A percentile compares a stretch with the other conserved stretches of the same genome.
Conservation (phyloP, 2,888 invertebrate genomes). For the Aporophyla nigra region DNA sequence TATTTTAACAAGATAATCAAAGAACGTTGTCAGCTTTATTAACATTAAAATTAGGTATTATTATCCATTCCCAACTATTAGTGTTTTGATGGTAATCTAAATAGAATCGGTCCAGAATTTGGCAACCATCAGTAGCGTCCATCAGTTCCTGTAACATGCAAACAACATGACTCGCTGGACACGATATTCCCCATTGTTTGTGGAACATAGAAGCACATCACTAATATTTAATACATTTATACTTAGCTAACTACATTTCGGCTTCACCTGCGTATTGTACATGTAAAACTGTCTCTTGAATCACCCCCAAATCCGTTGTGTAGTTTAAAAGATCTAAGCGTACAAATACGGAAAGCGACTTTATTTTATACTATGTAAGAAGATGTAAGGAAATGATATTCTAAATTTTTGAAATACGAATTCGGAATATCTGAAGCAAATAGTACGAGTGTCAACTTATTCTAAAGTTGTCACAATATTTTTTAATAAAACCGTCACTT, state of each 20-base stretch:
- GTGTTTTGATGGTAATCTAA: not conserved
- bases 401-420: too few relatives aligned
- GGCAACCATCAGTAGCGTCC: not conserved
- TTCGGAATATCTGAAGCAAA: not conserved
- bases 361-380: too few relatives aligned
- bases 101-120: not conserved
- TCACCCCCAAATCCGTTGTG: too few relatives aligned
- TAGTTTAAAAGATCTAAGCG: too few relatives aligned
- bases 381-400: too few relatives aligned
- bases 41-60: not conserved
- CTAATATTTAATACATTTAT: not conserved
- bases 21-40: too few relatives aligned
- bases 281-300: too few relatives aligned
- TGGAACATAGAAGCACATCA: not conserved
- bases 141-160: not conserved
- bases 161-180: not conserved
- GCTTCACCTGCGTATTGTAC: too few relatives aligned
- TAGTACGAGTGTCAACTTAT: too few relatives aligned
- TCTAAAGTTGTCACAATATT: conserved; percentile 1
- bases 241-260: too few relatives aligned
- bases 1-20: not conserved
- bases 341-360: too few relatives aligned
- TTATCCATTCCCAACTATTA: not conserved
- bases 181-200: not conserved
- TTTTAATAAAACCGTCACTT: conserved; percentile 49